phyloP scores from a whole-genome alignment of 2,797 vertebrate genomes.

The Syngnathus acus region DNA sequence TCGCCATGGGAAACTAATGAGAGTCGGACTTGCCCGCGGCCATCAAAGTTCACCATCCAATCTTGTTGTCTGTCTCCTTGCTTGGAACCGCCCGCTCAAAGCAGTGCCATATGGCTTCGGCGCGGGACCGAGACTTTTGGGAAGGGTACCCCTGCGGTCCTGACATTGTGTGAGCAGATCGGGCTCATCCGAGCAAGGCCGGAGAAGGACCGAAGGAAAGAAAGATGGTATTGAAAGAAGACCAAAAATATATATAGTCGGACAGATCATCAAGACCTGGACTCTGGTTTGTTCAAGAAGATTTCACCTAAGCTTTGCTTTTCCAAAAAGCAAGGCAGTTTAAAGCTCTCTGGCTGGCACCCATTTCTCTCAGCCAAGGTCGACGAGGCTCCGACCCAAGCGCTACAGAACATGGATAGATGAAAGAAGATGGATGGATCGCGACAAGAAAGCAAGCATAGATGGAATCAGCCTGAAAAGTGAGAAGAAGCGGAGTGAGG shows the following conservation, averaged over 20 bases:
- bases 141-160: slow-evolving; percentile 31
- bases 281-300: too few relatives aligned
- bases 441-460: slow-evolving; percentile 3
- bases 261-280: background rate
- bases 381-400: background rate
- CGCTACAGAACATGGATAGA: background rate
- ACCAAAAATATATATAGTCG: background rate
- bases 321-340: too few relatives aligned
- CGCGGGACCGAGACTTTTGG: slow-evolving; percentile 32
- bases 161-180: slow-evolving; percentile 37
- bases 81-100: slow-evolving; percentile 34
- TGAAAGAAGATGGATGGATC: background rate
- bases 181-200: slow-evolving; percentile 25
- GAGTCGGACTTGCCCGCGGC: slow-evolving; percentile 46
- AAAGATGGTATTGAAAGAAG: background rate
- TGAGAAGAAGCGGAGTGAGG: slow-evolving; percentile 28
- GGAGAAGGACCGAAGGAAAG: slow-evolving; percentile 10
- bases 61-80: slow-evolving; percentile 35
- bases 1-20: slow-evolving; percentile 64
- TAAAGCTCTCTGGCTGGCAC: background rate
- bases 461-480: slow-evolving; percentile 16
- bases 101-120: slow-evolving; percentile 49
- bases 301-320: background rate
- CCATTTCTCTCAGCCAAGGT: background rate
- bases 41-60: slow-evolving; percentile 44